phyloP scores from a whole-genome alignment of 2,113 vertebrate species.

The Callocephalon fimbriatum region DNA sequence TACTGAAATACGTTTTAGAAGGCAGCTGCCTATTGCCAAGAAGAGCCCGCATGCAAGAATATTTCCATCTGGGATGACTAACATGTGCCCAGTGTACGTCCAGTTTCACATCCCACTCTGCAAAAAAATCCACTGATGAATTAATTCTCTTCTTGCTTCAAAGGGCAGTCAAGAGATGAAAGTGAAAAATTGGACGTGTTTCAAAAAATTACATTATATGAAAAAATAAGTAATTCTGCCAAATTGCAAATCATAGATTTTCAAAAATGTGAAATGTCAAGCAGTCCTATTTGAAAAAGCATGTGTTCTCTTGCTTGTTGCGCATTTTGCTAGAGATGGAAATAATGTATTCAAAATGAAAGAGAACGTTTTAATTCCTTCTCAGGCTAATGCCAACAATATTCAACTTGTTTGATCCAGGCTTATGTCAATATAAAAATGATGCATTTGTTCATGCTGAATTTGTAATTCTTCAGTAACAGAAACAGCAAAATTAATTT shows the following conservation, averaged over 20 bases:
- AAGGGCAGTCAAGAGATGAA: slow-evolving; percentile 55
- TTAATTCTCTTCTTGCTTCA: slow-evolving; percentile 55
- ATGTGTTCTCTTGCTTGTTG: slow-evolving; percentile 12
- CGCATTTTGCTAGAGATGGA: slow-evolving; percentile 38
- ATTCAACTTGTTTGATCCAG: neutral
- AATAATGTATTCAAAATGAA: neutral
- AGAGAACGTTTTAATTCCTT: neutral
- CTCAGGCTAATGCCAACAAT: neutral
- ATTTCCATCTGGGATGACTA: slow-evolving; percentile 68
- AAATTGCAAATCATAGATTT: slow-evolving; percentile 29
- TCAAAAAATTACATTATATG: slow-evolving; percentile 30
- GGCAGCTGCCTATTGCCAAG: slow-evolving; percentile 52
- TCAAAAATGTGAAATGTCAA: slow-evolving; percentile 36
- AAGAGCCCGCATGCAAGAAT: slow-evolving; percentile 18
- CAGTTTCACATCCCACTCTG: slow-evolving; percentile 52
- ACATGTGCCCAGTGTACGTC: slow-evolving; percentile 35
- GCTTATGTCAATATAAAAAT: neutral
- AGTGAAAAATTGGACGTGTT: slow-evolving; percentile 53
- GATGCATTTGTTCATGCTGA: neutral
- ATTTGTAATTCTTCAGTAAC: neutral
- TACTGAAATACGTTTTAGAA: slow-evolving; percentile 17
- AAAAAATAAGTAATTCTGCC: slow-evolving; percentile 45
- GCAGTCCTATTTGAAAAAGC: slow-evolving; percentile 6
- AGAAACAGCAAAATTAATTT: neutral
- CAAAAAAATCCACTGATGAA: slow-evolving; percentile 54